These are phyloP conservation scores for Conops quadrifasciatus DNA, from an alignment of 2,888 invertebrate genomes.

Conservation along the genomic window DNA sequence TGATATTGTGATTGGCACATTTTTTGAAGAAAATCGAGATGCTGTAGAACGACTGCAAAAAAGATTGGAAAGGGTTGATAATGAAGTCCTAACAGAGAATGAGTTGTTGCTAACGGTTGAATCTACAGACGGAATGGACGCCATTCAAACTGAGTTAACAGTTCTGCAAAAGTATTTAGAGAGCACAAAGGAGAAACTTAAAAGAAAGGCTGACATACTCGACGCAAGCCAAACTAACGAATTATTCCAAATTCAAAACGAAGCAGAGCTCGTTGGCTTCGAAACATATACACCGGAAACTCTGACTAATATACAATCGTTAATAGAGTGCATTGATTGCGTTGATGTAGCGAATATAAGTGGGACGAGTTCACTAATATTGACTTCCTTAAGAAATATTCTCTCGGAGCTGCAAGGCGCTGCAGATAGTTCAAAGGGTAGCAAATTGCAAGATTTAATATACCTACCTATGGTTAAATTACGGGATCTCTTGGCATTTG, in stretches of 20 bases:
- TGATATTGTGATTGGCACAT: constrained; percentile 46
- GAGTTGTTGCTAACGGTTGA: constrained; percentile 47
- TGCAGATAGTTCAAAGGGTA: constrained; percentile 37
- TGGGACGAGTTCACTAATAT: constrained; percentile 39
- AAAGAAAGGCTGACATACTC: not conserved
- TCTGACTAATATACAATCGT: not conserved
- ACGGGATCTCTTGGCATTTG: constrained; percentile 48
- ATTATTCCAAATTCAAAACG: not conserved
- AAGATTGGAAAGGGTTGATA: constrained; percentile 49
- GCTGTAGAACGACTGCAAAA: constrained; percentile 52
- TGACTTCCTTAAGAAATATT: constrained; percentile 42
- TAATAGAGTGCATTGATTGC: constrained; percentile 33
- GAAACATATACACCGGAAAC: not conserved
- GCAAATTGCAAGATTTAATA: constrained; percentile 46
- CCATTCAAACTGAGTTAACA: constrained; percentile 52
- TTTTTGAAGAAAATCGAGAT: constrained; percentile 51
- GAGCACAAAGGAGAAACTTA: constrained; percentile 2
- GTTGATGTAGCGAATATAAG: constrained; percentile 24
- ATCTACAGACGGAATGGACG: constrained; percentile 51
- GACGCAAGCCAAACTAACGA: not conserved
- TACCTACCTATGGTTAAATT: constrained; percentile 50
- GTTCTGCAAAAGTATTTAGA: constrained; percentile 49
- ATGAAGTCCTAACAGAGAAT: constrained; percentile 50
- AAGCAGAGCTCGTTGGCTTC: not conserved
- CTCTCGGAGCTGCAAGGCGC: constrained; percentile 45